Evolutionary conservation across 2,797 vertebrate species (phyloP).

Genomic region (Anguilla megastoma): DNA sequence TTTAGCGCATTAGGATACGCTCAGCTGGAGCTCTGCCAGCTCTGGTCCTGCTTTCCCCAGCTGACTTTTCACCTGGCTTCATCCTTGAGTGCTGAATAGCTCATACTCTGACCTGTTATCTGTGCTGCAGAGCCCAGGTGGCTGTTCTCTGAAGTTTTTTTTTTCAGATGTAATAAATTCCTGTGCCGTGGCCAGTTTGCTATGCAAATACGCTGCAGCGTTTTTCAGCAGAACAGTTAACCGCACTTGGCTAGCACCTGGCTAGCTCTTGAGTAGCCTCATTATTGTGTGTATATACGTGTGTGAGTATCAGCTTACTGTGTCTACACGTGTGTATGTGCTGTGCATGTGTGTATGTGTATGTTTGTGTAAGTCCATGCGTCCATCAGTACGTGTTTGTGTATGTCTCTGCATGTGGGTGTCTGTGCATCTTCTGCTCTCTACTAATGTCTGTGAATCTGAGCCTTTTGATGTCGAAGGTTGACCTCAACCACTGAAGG

Average conservation of each 20-base stretch:
- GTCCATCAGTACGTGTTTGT: not conserved
- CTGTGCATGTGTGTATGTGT: not conserved
- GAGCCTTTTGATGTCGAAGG: not conserved
- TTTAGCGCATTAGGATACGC: conserved; percentile 12
- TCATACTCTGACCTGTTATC: not conserved
- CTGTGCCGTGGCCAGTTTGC: not conserved
- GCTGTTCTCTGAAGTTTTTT: not conserved
- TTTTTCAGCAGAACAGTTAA: not conserved
- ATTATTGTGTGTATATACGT: not conserved
- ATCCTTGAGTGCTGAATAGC: not conserved
- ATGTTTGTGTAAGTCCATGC: not conserved
- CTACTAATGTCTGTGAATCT: not conserved
- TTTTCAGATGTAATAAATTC: not conserved
- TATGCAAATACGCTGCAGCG: not conserved
- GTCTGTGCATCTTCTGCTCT: not conserved
- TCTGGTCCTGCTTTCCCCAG: conserved; percentile 7
- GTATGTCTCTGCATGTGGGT: not conserved
- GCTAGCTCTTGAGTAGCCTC: not conserved
- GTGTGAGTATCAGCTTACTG: not conserved
- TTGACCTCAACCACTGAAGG: not conserved
- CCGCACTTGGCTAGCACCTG: not conserved
- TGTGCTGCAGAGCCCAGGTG: not conserved
- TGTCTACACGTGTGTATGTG: not conserved
- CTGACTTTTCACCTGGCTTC: conserved; percentile 21
- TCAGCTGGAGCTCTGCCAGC: conserved; percentile 27